Percentiles rank a stretch among this genome's conserved stretches.
Conservation (phyloP, 1,140 invertebrate genomes). For the Aplysia californica region DNA sequence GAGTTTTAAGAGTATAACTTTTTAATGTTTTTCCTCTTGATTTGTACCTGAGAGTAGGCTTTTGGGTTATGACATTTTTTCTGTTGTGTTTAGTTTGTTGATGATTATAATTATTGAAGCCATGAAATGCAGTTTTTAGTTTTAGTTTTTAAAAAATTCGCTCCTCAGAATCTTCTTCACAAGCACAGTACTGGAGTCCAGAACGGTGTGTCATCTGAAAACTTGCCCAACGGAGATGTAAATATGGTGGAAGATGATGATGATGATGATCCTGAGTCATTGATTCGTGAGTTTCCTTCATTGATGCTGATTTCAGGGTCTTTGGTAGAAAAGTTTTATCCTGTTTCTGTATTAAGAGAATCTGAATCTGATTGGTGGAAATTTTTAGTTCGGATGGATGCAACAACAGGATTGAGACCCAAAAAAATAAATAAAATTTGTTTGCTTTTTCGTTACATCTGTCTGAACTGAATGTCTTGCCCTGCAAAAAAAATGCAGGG, state of each 20-base stretch:
- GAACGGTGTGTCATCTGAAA: conserved; percentile 25
- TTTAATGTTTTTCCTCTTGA: no score
- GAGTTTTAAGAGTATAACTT: no score
- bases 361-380: background rate
- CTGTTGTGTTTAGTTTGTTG: background rate
- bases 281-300: no score
- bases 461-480: no score
- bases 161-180: conserved; percentile 33
- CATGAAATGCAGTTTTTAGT: background rate
- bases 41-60: no score
- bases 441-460: no score
- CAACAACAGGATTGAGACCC: no score
- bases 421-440: no score
- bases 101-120: no score
- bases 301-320: background rate
- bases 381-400: no score
- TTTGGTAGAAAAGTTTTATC: background rate
- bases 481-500: no score
- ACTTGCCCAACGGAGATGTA: conserved; percentile 22
- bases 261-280: conserved; percentile 83
- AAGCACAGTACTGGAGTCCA: conserved; percentile 17
- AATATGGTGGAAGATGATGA: conserved; percentile 77
- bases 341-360: background rate
- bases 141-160: background rate
- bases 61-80: background rate